Evolutionary conservation across 1,140 invertebrate species (phyloP), one percentile per base, ranked within the genome.

Genomic region (Nebria ingens): DNA sequence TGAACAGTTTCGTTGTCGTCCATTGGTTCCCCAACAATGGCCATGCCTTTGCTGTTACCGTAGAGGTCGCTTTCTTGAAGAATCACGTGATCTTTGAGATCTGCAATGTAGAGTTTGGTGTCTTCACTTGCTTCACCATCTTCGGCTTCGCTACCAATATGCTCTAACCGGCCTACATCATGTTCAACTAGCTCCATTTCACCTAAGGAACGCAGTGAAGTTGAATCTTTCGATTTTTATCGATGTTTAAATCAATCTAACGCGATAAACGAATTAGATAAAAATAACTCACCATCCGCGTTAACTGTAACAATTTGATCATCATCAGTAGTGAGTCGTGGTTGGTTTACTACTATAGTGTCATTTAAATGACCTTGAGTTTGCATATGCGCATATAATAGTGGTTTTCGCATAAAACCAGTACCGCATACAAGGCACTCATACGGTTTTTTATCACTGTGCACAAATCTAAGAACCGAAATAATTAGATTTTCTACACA

Each of bases 381-480:
- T 62, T 84, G 79, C 82, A 89, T 89, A 60, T 92, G 89, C n/a
- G 81, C 75, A 59, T 87, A 84, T 0, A 92, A 73, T 40, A 86
- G 72, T 13, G 87, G 86, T 65, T 91, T 91, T 19, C 89, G 71
- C 87, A 91, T 91, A 62, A 87, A 92, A 6, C 86, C 87, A 60
- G 81, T 78, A 1, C 85, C 86, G 64, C 89, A 92, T 1, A 85
- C 80, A 21, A 84, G 67, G 69, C 89, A 92, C 67, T 89, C 86
- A 64, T 90, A 92, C 0, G 88, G 88, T 62, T 91, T 91, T 65
- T 89, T 87, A 61, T 89, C 84, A 57, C 85, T 89, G 67, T 92
- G 89, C 40, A 89, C 83, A 69, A 89, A 90, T 45, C 40, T 45
- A 45, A 4, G 17, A 45, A 9, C 15, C 9, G 42, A 6, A 45